phyloP scores from a whole-genome alignment of 1,140 invertebrate species.

The Globodera ellingtonae region DNA sequence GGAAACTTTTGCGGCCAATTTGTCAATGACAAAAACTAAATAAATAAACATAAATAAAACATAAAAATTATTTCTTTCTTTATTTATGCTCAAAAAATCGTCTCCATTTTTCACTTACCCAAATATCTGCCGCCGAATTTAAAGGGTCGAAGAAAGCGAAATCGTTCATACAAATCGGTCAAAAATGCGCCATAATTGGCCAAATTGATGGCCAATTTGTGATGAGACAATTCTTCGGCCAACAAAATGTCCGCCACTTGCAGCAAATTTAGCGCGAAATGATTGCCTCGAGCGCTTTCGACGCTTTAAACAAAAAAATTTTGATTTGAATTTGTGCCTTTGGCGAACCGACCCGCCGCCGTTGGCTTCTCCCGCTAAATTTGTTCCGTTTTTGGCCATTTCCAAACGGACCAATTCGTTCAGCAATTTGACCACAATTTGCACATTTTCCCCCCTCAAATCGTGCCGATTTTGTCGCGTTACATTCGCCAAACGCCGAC shows the following conservation, averaged over 20 bases:
- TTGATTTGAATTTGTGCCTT: neutral
- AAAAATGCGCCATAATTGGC: slow-evolving; percentile 10
- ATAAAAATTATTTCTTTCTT: no score
- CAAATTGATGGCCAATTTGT: neutral
- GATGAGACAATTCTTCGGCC: neutral
- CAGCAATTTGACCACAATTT: neutral
- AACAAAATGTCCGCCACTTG: slow-evolving; percentile 1
- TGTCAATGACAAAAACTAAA: neutral
- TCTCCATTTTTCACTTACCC: neutral
- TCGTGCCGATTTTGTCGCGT: slow-evolving; percentile 4
- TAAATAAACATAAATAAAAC: no score
- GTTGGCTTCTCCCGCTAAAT: neutral
- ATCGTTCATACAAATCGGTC: neutral
- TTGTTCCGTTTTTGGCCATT: neutral
- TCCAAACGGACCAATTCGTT: neutral
- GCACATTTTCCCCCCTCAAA: neutral
- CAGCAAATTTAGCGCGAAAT: slow-evolving; percentile 7
- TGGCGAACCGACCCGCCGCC: neutral
- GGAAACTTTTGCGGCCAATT: neutral
- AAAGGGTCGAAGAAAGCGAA: neutral
- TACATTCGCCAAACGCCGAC: neutral
- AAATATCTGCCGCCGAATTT: neutral
- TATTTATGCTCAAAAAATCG: no score
- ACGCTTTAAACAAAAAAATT: neutral
- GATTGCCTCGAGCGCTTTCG: neutral